Conservation (phyloP, 2,888 invertebrate species). For the Leuctra nigra region DNA sequence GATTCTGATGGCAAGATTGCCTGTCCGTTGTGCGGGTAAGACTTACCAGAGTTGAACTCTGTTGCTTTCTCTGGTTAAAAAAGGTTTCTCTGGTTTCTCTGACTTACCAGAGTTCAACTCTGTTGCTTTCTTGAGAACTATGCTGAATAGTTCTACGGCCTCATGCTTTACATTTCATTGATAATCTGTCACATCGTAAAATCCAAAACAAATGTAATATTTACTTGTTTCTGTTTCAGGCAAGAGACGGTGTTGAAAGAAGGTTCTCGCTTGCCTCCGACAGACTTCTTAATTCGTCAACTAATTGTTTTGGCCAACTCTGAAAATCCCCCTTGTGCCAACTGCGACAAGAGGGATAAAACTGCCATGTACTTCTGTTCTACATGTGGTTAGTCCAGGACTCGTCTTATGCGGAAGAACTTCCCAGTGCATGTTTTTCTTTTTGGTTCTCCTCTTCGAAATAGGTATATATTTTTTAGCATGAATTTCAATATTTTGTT, state of each 20-base stretch:
- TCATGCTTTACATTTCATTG: no score
- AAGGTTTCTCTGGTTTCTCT: no score
- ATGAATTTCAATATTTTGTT: no score
- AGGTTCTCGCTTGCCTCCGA: conserved; percentile 51
- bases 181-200: no score
- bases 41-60: neutral
- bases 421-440: no score
- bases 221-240: conserved; percentile 36
- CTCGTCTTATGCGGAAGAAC: no score
- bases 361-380: conserved; percentile 71
- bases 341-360: conserved; percentile 65
- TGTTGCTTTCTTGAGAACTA: no score
- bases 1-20: conserved; percentile 53
- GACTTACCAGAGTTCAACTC: no score
- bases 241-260: conserved; percentile 57
- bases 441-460: no score
- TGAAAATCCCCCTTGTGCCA: conserved; percentile 66
- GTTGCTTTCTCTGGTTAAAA: neutral
- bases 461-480: no score
- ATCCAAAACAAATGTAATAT: no score
- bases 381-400: conserved; percentile 54
- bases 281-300: conserved; percentile 61
- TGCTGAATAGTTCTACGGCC: no score
- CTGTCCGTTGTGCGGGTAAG: conserved; percentile 63
- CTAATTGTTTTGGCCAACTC: conserved; percentile 63